Base-by-base conservation (phyloP, 2,113 vertebrate species). In the Rhea americana region DNA sequence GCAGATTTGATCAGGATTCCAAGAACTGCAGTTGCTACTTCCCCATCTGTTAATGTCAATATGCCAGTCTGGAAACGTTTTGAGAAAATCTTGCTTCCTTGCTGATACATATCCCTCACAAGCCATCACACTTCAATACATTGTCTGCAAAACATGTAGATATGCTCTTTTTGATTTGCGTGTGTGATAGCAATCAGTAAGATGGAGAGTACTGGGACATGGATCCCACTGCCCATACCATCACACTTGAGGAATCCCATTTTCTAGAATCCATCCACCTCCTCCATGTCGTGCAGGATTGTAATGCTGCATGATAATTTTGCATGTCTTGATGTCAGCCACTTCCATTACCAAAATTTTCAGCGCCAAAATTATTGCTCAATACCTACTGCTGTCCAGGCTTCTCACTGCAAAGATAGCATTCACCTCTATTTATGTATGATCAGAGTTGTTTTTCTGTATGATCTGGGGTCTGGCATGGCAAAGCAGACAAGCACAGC, bases 111-210 rank as follows among this genome's bases (percentile, higher is more conserved):
- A 71, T 56, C 39, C 32, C 47, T 58, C 71, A 53, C 16, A 39
- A 87, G 8, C 11, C 70, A 62, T 18, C 75, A 53, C 0, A 0
- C 26, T 90, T 32, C 59, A 73, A 41, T 14, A 26, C 3, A 1
- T 4, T 35, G 11, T 39, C 56, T 50, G 26, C 32, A 82, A 91
- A 91, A 32, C 50, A 17, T 1, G 11, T 22, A 14, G 30, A 56
- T 10, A 4, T 2, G 51, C 28, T n/a, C 24, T 24, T 30, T 90
- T 45, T 48, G 20, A n/a, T 62, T 14, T 74, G 28, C 81, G 50
- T 41, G 45, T 41, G 4, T 56, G 75, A 61, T 1, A 3, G 50
- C 66, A 66, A 3, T 30, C 65, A 48, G 50, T n/a, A 67, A 73
- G 59, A 32, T 1, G 13, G 56, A 47, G 32, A 25, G 19, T 9